phyloP scores from a whole-genome alignment of 2,888 invertebrate species.

The Sarcophaga rosellei region DNA sequence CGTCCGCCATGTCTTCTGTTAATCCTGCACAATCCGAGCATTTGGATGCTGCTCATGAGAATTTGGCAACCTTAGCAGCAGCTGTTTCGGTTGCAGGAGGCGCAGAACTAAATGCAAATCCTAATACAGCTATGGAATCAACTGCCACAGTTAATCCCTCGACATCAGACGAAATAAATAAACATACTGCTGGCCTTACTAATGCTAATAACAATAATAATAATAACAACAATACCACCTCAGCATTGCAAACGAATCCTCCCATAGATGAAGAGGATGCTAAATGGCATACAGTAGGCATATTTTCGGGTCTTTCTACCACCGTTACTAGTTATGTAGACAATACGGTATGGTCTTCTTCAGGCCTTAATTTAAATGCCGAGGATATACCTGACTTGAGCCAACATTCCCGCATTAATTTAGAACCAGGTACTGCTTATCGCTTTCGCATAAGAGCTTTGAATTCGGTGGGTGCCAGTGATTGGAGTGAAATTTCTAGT shows the following conservation, averaged over 20 bases:
- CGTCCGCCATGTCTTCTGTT: not conserved
- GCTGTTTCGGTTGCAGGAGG: conserved; percentile 62
- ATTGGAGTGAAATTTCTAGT: conserved; percentile 72
- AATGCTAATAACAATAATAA: conserved; percentile 10
- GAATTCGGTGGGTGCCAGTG: conserved; percentile 70
- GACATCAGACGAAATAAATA: conserved; percentile 18
- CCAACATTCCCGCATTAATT: conserved; percentile 65
- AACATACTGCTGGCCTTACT: not conserved
- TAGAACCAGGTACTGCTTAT: conserved; percentile 72
- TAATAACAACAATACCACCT: not conserved
- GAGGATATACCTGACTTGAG: conserved; percentile 70
- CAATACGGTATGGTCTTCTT: conserved; percentile 68
- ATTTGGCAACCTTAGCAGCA: conserved; percentile 58
- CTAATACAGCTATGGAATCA: conserved; percentile 16
- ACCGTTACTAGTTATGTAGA: conserved; percentile 71
- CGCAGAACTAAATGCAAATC: conserved; percentile 41
- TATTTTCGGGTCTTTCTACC: conserved; percentile 68
- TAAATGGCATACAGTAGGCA: conserved; percentile 73
- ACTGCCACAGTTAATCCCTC: not conserved
- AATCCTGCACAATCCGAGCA: conserved; percentile 32
- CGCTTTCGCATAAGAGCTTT: conserved; percentile 72
- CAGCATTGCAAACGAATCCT: conserved; percentile 5
- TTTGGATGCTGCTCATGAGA: conserved; percentile 57
- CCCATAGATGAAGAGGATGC: conserved; percentile 69
- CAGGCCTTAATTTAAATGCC: conserved; percentile 58